Percentiles rank a stretch among this genome's conserved stretches.
phyloP scores from a whole-genome alignment of 2,888 invertebrate genomes.

The Xestoiulus laeticollis region DNA sequence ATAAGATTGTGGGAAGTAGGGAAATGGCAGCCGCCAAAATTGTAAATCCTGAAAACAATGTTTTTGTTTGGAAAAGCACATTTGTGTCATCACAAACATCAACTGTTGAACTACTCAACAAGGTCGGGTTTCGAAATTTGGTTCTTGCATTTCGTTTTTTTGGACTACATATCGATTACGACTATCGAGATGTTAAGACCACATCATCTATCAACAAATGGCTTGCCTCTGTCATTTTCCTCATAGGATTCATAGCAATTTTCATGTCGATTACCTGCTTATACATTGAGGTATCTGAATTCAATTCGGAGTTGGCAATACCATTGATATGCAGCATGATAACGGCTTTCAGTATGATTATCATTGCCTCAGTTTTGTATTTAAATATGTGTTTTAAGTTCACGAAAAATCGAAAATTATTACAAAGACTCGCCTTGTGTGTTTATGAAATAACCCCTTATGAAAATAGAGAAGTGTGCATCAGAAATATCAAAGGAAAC shows the following conservation, averaged over 20 bases:
- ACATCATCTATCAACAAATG: neutral
- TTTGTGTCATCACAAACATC: neutral
- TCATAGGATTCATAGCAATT: neutral
- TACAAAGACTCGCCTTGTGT: neutral
- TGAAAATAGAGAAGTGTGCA: neutral
- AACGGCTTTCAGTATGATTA: neutral
- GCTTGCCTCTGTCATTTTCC: neutral
- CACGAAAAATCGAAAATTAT: neutral
- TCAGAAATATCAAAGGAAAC: neutral
- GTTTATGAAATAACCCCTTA: neutral
- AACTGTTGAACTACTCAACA: neutral
- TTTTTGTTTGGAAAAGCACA: neutral
- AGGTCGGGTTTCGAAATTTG: neutral
- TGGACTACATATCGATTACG: neutral
- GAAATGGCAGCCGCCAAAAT: neutral
- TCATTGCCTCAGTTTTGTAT: neutral
- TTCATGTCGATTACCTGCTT: neutral
- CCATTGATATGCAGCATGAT: constrained; percentile 4
- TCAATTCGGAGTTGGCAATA: neutral
- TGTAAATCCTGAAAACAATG: neutral
- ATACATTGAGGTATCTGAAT: neutral
- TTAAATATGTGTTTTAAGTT: neutral
- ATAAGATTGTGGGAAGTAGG: neutral
- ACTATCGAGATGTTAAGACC: neutral
- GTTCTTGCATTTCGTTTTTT: constrained; percentile 3